A percentile compares a stretch with the other conserved stretches of the same genome.
These are phyloP conservation scores for Cancer borealis DNA, from an alignment of 2,888 invertebrate species.

Conservation along the genomic window DNA sequence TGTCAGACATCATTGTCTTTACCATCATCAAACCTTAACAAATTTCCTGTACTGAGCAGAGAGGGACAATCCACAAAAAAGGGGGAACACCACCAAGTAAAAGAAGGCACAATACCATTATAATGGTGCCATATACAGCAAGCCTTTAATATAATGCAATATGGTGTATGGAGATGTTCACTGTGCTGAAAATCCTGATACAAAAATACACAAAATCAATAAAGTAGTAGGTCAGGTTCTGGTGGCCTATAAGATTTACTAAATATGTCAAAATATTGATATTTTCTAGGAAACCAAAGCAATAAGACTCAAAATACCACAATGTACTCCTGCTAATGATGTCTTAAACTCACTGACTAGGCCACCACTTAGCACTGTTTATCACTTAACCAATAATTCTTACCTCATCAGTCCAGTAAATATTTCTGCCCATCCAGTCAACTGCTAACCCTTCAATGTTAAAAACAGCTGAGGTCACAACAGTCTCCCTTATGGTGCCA, in stretches of 20 bases:
- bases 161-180: neutral
- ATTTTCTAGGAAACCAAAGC: neutral
- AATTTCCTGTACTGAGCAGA: no score
- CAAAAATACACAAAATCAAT: neutral
- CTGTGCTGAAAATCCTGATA: neutral
- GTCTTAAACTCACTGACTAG: neutral
- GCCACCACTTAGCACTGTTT: neutral
- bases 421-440: slow-evolving; percentile 90
- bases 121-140: neutral
- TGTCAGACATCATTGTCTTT: neutral
- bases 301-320: neutral
- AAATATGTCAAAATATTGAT: neutral
- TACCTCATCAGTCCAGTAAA: slow-evolving; percentile 89
- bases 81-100: neutral
- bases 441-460: slow-evolving; percentile 89
- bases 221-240: neutral
- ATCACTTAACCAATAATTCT: neutral
- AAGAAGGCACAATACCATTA: neutral
- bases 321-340: neutral
- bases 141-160: neutral
- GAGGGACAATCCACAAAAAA: neutral
- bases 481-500: slow-evolving; percentile 83
- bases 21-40: neutral
- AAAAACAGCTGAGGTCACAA: slow-evolving; percentile 84
- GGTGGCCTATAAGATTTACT: neutral